phyloP scores from a whole-genome alignment of 2,797 vertebrate species.

The Lateolabrax maculatus region DNA sequence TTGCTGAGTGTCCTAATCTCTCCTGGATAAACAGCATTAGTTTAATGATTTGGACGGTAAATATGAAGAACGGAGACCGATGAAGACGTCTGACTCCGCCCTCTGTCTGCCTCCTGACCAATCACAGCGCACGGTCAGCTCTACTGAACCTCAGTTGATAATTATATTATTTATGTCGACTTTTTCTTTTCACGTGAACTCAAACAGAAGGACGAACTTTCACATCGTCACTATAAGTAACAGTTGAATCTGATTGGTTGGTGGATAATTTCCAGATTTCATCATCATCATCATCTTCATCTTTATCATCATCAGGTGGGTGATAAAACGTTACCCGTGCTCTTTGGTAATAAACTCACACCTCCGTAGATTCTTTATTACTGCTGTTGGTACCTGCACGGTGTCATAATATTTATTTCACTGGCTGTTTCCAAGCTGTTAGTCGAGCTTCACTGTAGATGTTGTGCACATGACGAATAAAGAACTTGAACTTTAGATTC shows the following conservation, averaged over 20 bases:
- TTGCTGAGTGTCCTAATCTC: constrained; percentile 33
- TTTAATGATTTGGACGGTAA: constrained; percentile 42
- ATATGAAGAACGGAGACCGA: constrained; percentile 18
- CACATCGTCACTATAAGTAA: not conserved
- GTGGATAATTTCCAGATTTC: not conserved
- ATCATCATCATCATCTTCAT: not conserved
- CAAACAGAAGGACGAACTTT: not conserved
- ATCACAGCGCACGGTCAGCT: not conserved
- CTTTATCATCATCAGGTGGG: too few relatives aligned
- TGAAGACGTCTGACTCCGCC: constrained; percentile 20
- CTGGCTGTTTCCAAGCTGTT: too few relatives aligned
- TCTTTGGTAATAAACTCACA: too few relatives aligned
- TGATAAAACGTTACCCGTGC: too few relatives aligned
- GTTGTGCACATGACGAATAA: too few relatives aligned
- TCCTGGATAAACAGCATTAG: constrained; percentile 53
- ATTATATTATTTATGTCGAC: constrained; percentile 7
- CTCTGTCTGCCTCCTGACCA: not conserved
- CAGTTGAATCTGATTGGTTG: not conserved
- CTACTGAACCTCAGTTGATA: not conserved
- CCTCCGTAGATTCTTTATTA: too few relatives aligned
- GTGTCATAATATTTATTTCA: too few relatives aligned
- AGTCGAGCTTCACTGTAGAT: too few relatives aligned
- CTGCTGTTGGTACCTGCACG: too few relatives aligned
- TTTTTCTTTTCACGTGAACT: not conserved
- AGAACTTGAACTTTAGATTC: too few relatives aligned